Conservation (phyloP, 2,888 invertebrate species). For the Drosophila parthenogenetica region DNA sequence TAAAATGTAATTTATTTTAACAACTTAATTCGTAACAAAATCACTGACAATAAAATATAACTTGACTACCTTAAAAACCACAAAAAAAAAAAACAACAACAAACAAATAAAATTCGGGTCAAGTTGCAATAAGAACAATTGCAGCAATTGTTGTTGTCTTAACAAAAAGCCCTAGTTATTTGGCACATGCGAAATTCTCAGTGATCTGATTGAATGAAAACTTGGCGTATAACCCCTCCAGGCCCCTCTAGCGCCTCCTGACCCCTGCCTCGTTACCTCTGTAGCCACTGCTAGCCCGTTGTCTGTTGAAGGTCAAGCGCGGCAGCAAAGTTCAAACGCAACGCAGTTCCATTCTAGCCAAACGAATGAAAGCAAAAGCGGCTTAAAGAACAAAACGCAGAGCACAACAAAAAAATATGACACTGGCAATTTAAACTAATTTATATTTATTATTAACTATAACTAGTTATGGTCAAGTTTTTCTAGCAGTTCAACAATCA, state of each 20-base stretch:
- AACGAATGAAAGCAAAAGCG: conserved; percentile 66
- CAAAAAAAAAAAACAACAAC: background rate
- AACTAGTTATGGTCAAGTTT: conserved; percentile 41
- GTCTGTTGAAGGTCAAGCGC: conserved; percentile 71
- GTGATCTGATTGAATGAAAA: conserved; percentile 70
- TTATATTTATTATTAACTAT: conserved; percentile 32
- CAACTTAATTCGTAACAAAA: conserved; percentile 67
- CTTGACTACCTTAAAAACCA: conserved; percentile 28
- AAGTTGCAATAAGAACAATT: conserved; percentile 57
- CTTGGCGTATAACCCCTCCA: background rate
- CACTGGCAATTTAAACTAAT: conserved; percentile 57
- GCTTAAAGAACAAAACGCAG: conserved; percentile 11
- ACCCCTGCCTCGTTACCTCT: background rate
- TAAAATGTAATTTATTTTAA: conserved; percentile 65
- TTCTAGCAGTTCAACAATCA: conserved; percentile 25
- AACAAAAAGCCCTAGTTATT: conserved; percentile 69
- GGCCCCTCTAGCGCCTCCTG: background rate
- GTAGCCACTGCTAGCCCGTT: conserved; percentile 23
- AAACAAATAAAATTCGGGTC: conserved; percentile 60
- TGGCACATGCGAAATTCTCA: conserved; percentile 78
- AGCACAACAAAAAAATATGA: conserved; percentile 41
- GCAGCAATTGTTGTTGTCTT: conserved; percentile 43
- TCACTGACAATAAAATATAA: conserved; percentile 62
- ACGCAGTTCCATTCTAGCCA: conserved; percentile 55
- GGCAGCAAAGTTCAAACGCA: conserved; percentile 55